A percentile compares a stretch with the other conserved stretches of the same genome.
These are phyloP conservation scores for Cepphus grylle DNA, from an alignment of 2,113 vertebrate genomes.

Conservation along the genomic window DNA sequence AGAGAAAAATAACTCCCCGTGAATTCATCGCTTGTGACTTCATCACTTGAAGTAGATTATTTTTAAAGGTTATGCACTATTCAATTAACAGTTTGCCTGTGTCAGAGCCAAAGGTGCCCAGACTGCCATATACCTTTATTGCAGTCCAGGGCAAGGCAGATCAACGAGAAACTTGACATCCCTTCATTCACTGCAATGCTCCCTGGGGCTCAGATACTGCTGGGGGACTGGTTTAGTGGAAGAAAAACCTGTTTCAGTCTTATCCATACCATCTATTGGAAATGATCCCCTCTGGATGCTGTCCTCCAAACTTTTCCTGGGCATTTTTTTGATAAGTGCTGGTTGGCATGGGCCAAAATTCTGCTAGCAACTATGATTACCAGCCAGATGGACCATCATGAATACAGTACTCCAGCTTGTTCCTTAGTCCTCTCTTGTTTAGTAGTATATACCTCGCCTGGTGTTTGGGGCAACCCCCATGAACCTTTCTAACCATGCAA, in stretches of 20 bases:
- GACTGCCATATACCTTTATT: background rate
- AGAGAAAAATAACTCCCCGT: background rate
- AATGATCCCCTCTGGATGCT: background rate
- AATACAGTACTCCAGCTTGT: background rate
- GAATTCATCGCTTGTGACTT: background rate
- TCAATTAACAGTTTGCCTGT: background rate
- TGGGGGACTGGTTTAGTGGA: background rate
- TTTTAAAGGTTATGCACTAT: constrained; percentile 2
- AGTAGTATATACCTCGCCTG: background rate
- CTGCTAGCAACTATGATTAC: background rate
- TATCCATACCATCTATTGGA: background rate
- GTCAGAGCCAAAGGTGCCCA: background rate
- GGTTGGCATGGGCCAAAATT: background rate
- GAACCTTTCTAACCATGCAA: background rate
- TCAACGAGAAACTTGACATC: background rate
- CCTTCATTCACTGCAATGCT: fast-evolving
- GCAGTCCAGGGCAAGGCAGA: background rate
- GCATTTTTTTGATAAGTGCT: background rate
- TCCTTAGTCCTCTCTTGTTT: background rate
- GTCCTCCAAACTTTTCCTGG: background rate
- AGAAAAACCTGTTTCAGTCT: background rate
- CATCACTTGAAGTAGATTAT: background rate
- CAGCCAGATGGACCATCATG: too few species aligned
- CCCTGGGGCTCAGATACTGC: background rate
- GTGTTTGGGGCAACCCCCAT: background rate